Conservation (phyloP, 37 sponge, comb jelly and placozoan species). For the Mnemiopsis leidyi region DNA sequence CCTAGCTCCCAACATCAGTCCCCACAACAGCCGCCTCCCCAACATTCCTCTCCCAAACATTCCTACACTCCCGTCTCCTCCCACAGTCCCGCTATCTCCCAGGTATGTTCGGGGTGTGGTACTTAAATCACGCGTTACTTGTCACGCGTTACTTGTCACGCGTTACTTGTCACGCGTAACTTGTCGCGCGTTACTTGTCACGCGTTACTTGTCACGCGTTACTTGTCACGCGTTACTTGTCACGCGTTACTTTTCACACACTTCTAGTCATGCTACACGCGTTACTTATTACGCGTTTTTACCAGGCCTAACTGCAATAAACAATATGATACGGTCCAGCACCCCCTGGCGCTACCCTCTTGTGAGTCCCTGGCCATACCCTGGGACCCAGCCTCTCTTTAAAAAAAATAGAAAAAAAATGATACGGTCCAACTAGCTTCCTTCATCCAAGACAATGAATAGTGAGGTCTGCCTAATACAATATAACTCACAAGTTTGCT, state of each 20-base stretch:
- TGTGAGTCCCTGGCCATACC: no score
- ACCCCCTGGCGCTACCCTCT: no score
- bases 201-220: not conserved
- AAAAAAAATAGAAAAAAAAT: no score
- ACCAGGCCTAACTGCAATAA: no score
- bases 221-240: not conserved
- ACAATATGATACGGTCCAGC: no score
- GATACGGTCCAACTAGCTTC: no score
- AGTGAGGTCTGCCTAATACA: no score
- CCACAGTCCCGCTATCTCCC: not conserved
- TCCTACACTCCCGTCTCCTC: not conserved
- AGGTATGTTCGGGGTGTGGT: not conserved
- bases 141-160: not conserved
- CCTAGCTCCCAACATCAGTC: not conserved
- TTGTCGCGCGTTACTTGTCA: not conserved
- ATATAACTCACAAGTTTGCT: no score
- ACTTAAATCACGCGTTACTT: not conserved
- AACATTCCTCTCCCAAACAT: not conserved
- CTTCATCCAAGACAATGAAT: no score
- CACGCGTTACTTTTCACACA: not conserved
- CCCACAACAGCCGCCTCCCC: not conserved
- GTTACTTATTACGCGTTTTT: not conserved
- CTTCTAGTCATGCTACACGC: not conserved
- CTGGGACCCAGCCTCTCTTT: no score
- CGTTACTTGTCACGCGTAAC: not conserved